Percentiles rank a stretch among this genome's conserved stretches.
Conservation (phyloP, 2,797 vertebrate genomes). For the Pelochelys cantorii region DNA sequence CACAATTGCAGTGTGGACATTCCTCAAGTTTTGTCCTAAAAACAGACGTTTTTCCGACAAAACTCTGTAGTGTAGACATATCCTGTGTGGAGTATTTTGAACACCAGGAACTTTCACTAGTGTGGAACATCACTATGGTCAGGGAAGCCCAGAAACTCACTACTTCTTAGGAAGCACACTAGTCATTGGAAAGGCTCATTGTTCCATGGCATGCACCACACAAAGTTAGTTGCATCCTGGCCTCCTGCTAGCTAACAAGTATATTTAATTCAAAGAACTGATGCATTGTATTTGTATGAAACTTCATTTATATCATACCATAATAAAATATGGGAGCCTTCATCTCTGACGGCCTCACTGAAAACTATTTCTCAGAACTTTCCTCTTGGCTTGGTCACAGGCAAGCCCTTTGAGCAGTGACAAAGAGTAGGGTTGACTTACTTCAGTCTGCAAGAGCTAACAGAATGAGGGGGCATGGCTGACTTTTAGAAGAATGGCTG, state of each 20-base stretch:
- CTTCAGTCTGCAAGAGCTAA: neutral
- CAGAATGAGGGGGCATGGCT: neutral
- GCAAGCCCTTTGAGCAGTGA: neutral
- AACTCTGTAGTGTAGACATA: too few relatives aligned
- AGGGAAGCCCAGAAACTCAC: neutral
- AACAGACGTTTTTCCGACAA: too few relatives aligned
- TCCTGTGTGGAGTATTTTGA: neutral
- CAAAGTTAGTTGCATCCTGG: neutral
- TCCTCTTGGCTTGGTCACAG: neutral
- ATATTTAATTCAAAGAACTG: neutral
- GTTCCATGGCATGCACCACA: neutral
- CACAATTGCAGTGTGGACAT: too few relatives aligned
- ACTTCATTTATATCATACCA: neutral
- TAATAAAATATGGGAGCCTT: neutral
- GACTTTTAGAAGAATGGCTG: neutral
- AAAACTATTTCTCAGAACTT: constrained; percentile 43
- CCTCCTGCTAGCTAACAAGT: neutral
- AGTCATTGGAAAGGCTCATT: neutral
- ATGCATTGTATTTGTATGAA: neutral
- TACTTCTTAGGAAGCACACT: neutral
- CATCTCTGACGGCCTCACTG: neutral
- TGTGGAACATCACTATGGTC: neutral
- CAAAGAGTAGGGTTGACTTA: neutral
- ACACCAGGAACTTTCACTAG: neutral
- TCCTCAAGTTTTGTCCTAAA: too few relatives aligned